Percentiles rank a stretch among this genome's conserved stretches.
phyloP scores from a whole-genome alignment of 1,140 invertebrate genomes.

The Meloidogyne hapla region DNA sequence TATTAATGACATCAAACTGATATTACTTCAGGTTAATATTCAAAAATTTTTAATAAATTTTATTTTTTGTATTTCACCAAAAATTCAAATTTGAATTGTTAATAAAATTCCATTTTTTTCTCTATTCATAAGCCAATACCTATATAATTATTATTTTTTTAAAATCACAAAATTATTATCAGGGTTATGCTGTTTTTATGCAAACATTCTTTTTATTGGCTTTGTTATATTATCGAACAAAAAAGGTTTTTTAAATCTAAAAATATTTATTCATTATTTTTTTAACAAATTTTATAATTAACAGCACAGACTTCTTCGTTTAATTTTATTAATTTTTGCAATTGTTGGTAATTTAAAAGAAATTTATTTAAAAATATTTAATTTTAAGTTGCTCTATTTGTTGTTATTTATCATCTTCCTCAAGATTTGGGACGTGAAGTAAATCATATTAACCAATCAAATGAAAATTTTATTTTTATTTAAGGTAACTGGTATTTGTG shows the following conservation, averaged over 20 bases:
- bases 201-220: conserved; percentile 52
- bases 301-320: conserved; percentile 22
- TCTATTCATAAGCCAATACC: too few species aligned
- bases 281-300: background rate
- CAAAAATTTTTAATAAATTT: background rate
- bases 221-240: conserved; percentile 54
- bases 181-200: conserved; percentile 56
- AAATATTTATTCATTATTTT: too few species aligned
- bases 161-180: background rate
- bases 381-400: conserved; percentile 17
- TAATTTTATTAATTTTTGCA: conserved; percentile 25
- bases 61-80: too few species aligned
- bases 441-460: too few species aligned
- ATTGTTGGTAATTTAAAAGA: conserved; percentile 3
- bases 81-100: too few species aligned
- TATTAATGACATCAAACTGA: conserved; percentile 55
- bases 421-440: conserved; percentile 21
- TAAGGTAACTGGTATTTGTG: conserved; percentile 48
- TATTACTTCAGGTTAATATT: conserved; percentile 45
- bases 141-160: too few species aligned
- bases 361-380: background rate
- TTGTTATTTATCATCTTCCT: conserved; percentile 30
- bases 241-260: conserved; percentile 44
- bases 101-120: too few species aligned
- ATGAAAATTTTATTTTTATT: too few species aligned